These are phyloP conservation scores for Cephalopholis sonnerati DNA, from an alignment of 2,113 vertebrate species.

Conservation along the genomic window DNA sequence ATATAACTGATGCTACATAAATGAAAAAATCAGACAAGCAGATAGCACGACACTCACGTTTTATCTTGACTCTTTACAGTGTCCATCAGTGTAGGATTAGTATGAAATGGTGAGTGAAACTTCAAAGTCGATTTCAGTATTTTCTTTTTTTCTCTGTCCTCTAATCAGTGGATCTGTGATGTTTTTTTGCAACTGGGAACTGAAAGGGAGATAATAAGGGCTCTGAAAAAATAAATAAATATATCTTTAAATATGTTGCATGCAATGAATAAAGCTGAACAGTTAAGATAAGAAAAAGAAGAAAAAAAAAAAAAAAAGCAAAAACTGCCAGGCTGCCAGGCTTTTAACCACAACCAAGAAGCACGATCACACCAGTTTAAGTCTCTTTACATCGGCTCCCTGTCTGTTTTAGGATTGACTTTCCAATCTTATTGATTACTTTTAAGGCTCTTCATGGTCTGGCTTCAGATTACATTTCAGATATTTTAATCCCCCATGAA, in stretches of 20 bases:
- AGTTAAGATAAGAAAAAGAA: not conserved
- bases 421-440: no score
- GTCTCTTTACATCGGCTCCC: no score
- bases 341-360: no score
- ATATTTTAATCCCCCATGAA: no score
- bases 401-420: no score
- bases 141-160: not conserved
- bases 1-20: not conserved
- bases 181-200: not conserved
- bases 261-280: not conserved
- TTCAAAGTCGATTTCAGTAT: not conserved
- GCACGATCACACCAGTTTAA: no score
- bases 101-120: not conserved
- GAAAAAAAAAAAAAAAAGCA: no score
- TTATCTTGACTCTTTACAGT: not conserved
- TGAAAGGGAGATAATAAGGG: not conserved
- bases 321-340: no score
- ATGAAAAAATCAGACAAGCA: not conserved
- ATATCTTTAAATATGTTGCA: not conserved
- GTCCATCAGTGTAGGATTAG: not conserved
- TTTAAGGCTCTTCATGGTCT: no score
- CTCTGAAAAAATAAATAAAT: not conserved
- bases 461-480: no score
- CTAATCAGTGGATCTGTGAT: no score
- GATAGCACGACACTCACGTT: not conserved